Percentiles rank a stretch among this genome's conserved stretches.
Evolutionary conservation across 2,888 invertebrate genomes (phyloP).

Genomic region (Drosophila anomalata): DNA sequence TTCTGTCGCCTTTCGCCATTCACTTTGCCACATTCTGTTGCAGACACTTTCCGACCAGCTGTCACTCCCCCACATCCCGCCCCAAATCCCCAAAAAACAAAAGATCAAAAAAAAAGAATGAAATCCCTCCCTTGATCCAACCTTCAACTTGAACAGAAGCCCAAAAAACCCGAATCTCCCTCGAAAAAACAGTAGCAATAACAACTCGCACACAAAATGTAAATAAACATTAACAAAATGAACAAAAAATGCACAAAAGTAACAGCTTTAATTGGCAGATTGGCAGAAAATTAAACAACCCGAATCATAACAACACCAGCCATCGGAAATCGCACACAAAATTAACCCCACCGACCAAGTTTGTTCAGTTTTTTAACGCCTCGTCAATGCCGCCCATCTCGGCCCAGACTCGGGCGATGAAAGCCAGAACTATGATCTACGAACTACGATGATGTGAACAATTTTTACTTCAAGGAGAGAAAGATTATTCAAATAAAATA

Average conservation of each 20-base stretch:
- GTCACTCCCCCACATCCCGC: constrained; percentile 20
- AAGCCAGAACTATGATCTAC: no score
- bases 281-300: constrained; percentile 37
- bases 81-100: no score
- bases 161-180: constrained; percentile 8
- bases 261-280: constrained; percentile 37
- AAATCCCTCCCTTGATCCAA: no score
- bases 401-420: no score
- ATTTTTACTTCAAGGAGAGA: no score
- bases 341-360: constrained; percentile 48
- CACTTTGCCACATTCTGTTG: constrained; percentile 14
- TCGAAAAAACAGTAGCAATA: constrained; percentile 33
- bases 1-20: constrained; percentile 9
- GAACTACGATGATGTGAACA: no score
- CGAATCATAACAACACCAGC: neutral
- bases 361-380: constrained; percentile 40
- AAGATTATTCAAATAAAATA: no score
- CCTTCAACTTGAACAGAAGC: no score
- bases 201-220: constrained; percentile 37
- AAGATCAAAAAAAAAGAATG: no score
- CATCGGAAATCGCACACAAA: constrained; percentile 14
- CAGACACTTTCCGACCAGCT: constrained; percentile 37
- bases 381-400: constrained; percentile 19
- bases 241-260: constrained; percentile 25
- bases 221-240: constrained; percentile 42